phyloP scores from a whole-genome alignment of 2,888 invertebrate species.

The Seladonia tumulorum region DNA sequence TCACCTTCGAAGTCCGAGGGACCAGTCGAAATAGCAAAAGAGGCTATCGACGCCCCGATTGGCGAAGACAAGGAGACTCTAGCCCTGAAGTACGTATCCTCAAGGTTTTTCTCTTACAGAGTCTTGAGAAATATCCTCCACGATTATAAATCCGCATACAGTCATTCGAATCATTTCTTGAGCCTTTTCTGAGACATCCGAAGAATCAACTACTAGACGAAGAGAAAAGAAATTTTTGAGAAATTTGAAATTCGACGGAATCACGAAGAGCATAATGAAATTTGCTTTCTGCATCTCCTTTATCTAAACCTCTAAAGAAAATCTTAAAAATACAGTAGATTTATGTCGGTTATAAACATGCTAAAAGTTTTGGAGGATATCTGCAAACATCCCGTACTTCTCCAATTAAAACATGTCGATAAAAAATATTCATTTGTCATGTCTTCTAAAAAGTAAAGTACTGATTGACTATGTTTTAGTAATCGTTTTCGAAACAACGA shows the following conservation, averaged over 20 bases:
- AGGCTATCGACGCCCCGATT: conserved; percentile 78
- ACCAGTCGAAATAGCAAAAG: conserved; percentile 81
- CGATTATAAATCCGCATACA: neutral
- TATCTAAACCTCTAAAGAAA: neutral
- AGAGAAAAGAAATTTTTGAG: neutral
- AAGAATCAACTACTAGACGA: neutral
- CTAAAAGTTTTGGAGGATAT: neutral
- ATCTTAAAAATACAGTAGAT: neutral
- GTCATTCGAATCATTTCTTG: neutral
- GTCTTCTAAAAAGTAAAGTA: neutral
- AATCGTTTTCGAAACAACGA: neutral
- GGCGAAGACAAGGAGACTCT: conserved; percentile 78
- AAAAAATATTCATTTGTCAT: too few species aligned
- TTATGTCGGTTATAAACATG: neutral
- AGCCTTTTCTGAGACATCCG: neutral
- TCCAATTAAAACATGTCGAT: neutral
- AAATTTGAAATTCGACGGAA: neutral
- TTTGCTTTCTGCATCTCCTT: too few species aligned
- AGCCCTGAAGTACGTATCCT: conserved; percentile 80
- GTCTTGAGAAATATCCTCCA: neutral
- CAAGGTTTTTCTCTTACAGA: neutral
- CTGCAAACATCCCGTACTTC: neutral
- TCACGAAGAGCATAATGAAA: too few species aligned
- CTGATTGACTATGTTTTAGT: neutral
- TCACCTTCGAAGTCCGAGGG: conserved; percentile 78